phyloP scores from a whole-genome alignment of 2,797 vertebrate species.

The Macroramphosus scolopax region DNA sequence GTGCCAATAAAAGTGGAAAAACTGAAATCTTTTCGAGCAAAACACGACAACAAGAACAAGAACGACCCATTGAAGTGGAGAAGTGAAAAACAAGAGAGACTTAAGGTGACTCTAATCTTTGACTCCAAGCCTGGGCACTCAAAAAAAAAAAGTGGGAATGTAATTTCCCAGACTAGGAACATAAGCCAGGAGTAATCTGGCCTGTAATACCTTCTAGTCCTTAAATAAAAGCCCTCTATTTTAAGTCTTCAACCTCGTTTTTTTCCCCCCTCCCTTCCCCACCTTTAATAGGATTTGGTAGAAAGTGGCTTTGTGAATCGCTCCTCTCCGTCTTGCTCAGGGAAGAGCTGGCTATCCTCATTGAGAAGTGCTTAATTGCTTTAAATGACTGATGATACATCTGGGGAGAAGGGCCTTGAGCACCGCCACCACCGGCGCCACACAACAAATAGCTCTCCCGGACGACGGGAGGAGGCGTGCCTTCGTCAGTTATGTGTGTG shows the following conservation, averaged over 20 bases:
- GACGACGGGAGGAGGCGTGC: slow-evolving; percentile 32
- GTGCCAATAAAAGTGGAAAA: slow-evolving; percentile 70
- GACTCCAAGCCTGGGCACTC: slow-evolving; percentile 71
- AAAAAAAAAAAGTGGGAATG: slow-evolving; percentile 76
- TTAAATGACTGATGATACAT: slow-evolving; percentile 85
- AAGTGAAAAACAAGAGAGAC: slow-evolving; percentile 76
- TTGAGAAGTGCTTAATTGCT: slow-evolving; percentile 85
- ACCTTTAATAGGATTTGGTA: slow-evolving; percentile 85
- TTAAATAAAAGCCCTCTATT: slow-evolving; percentile 86
- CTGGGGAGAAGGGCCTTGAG: slow-evolving; percentile 71
- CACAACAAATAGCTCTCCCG: slow-evolving; percentile 66
- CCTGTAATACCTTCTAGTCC: slow-evolving; percentile 84
- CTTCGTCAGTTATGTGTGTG: background rate
- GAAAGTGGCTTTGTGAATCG: slow-evolving; percentile 83
- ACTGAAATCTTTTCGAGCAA: slow-evolving; percentile 67
- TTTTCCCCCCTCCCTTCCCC: slow-evolving; percentile 54
- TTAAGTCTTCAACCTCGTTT: slow-evolving; percentile 77
- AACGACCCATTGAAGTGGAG: slow-evolving; percentile 66
- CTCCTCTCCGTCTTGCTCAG: slow-evolving; percentile 80
- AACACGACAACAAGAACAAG: slow-evolving; percentile 69
- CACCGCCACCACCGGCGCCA: slow-evolving; percentile 50
- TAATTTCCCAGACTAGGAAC: slow-evolving; percentile 84
- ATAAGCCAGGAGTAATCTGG: slow-evolving; percentile 83
- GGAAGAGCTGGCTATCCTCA: slow-evolving; percentile 75
- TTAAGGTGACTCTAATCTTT: slow-evolving; percentile 76